Base-by-base conservation (phyloP, 92 coral and sea anemone species). In the Porites rus region DNA sequence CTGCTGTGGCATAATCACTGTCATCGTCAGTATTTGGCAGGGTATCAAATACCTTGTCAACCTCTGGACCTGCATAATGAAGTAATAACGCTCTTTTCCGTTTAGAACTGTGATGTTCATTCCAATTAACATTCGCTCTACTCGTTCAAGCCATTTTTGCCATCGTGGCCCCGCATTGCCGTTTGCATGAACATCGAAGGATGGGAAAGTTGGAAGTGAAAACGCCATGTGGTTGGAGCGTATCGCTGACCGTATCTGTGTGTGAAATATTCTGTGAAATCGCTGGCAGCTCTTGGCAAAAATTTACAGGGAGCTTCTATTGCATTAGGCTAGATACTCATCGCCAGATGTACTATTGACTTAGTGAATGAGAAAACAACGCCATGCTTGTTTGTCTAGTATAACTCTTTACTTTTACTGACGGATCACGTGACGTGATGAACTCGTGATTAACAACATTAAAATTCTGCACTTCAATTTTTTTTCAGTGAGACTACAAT, bases 151-250 rank as follows among this genome's bases (percentile, higher is more conserved):
- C 92, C 90, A 92, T 88, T 92, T 72, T 84, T 56, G n/a, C 94
- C 88, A 88, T 75, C 92, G 80, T 24, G 88, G 94, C 18, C 92
- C 89, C 70, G 94, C 88, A 77, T 87, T 87, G 82, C 89, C 76
- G 85, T 91, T 91, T 69, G 84, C 74, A 71, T 83, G 91, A 12
- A 91, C 94, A 21, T 91, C 79, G 67, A 91, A 91, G 52, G 81
- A 56, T 56, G 91, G 93, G 31, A 28, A 28, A 25, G 28, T 25
- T 25, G 28, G 28, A 25, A 25, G 28, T 25, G 54, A 90, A 86
- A 7, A 24, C 58, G 58, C 58, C 8, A 77, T 75, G 65, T 61
- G 94, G 94, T 60, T 53, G 22, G 71, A 77, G 53, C 62, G 71
- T 11, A 67, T 77, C 58, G 81, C 70, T 25, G 43, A n/a, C 71